These are phyloP conservation scores for Fregetta grallaria DNA, from an alignment of 2,113 vertebrate species.

Conservation along the genomic window DNA sequence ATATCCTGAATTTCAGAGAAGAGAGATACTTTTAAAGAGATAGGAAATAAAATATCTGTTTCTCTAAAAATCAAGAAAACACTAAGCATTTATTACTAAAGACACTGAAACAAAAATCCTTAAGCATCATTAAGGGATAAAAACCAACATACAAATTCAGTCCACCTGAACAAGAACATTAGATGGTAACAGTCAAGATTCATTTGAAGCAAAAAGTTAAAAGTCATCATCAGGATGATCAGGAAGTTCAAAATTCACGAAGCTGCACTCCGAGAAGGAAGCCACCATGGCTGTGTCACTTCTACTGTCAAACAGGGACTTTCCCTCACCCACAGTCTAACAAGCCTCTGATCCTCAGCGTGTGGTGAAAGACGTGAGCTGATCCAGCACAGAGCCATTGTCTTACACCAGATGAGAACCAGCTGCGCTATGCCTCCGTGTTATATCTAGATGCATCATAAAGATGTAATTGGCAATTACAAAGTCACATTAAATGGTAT, in stretches of 20 bases:
- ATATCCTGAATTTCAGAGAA: not conserved
- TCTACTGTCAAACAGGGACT: not conserved
- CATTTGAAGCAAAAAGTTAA: not conserved
- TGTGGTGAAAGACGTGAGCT: not conserved
- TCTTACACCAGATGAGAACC: not conserved
- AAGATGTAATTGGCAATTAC: not conserved
- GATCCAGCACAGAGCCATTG: not conserved
- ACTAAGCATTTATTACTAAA: not conserved
- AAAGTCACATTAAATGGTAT: not conserved
- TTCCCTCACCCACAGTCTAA: not conserved
- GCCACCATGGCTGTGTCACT: not conserved
- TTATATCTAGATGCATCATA: not conserved
- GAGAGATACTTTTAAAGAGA: not conserved
- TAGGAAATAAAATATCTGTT: not conserved
- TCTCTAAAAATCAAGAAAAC: not conserved
- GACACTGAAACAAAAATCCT: not conserved
- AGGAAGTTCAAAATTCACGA: not conserved
- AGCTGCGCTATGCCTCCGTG: not conserved
- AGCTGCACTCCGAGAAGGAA: not conserved
- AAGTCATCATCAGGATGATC: not conserved
- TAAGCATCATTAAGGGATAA: not conserved
- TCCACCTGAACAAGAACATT: not conserved
- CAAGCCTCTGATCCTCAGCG: not conserved
- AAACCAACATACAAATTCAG: not conserved
- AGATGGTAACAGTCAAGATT: not conserved